Percentiles rank a stretch among this genome's conserved stretches.
phyloP scores from a whole-genome alignment of 1,140 invertebrate genomes.

The Dermatophagoides farinae region DNA sequence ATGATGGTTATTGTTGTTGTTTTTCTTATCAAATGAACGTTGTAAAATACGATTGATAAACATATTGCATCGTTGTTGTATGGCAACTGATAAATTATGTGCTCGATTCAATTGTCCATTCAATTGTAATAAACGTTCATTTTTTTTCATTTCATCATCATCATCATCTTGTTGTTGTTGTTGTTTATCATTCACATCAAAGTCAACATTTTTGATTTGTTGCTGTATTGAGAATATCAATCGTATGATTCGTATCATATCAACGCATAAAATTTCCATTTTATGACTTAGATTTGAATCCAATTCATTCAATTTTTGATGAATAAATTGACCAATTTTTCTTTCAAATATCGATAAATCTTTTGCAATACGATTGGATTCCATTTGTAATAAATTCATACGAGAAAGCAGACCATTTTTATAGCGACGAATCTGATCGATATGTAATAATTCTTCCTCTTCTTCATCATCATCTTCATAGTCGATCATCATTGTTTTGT shows the following conservation, averaged over 20 bases:
- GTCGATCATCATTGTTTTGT: too few relatives aligned
- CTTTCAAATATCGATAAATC: not conserved
- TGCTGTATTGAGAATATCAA: not conserved
- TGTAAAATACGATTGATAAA: too few relatives aligned
- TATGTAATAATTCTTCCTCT: not conserved
- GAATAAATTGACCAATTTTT: not conserved
- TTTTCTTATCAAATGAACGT: too few relatives aligned
- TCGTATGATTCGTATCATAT: conserved; percentile 1
- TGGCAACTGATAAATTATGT: not conserved
- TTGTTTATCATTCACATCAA: not conserved
- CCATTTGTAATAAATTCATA: not conserved
- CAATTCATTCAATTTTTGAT: too few relatives aligned
- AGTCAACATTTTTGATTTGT: not conserved
- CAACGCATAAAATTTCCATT: not conserved
- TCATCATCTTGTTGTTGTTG: not conserved
- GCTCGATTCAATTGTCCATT: not conserved
- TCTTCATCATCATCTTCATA: not conserved
- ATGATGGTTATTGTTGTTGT: too few relatives aligned
- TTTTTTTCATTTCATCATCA: not conserved
- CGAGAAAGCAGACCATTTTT: not conserved
- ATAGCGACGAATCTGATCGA: not conserved
- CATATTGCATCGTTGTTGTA: too few relatives aligned
- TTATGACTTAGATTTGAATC: not conserved
- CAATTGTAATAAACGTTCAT: not conserved
- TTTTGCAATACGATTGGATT: not conserved